Conservation (phyloP, 2,113 vertebrate species). For the Nannobrachium achirus region DNA sequence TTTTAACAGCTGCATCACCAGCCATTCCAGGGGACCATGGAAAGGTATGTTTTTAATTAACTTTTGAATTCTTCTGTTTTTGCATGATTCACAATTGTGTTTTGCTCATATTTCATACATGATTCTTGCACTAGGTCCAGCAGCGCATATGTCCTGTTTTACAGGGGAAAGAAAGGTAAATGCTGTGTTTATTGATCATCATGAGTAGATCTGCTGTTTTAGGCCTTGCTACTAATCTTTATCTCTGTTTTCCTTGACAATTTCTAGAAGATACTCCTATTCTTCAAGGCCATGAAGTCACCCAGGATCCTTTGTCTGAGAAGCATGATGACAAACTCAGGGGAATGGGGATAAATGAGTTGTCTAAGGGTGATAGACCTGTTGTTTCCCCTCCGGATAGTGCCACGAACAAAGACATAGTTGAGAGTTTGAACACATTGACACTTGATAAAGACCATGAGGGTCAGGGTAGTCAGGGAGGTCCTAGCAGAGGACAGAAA, state of each 20-base stretch:
- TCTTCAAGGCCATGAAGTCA: too few species aligned
- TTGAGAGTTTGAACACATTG: too few species aligned
- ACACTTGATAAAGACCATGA: too few species aligned
- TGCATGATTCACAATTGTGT: background rate
- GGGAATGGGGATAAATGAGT: too few species aligned
- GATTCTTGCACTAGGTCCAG: constrained; percentile 34
- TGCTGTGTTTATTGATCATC: background rate
- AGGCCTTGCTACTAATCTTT: background rate
- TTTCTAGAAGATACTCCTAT: background rate
- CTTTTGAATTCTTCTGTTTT: background rate
- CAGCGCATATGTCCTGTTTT: constrained; percentile 62
- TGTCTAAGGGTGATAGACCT: too few species aligned
- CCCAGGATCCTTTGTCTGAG: too few species aligned
- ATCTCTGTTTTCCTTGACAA: background rate
- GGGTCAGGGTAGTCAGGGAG: too few species aligned
- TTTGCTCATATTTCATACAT: background rate
- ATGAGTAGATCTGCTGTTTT: background rate
- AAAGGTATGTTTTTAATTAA: constrained; percentile 24
- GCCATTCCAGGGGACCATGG: background rate
- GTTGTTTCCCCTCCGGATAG: too few species aligned
- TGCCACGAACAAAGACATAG: too few species aligned
- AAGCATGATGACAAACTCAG: too few species aligned
- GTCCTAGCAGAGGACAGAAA: too few species aligned
- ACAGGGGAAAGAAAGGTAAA: constrained; percentile 49
- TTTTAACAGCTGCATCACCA: background rate